A percentile compares a stretch with the other conserved stretches of the same genome.
These are phyloP conservation scores for Plestiodon gilberti DNA, from an alignment of 2,113 vertebrate genomes.

Conservation along the genomic window DNA sequence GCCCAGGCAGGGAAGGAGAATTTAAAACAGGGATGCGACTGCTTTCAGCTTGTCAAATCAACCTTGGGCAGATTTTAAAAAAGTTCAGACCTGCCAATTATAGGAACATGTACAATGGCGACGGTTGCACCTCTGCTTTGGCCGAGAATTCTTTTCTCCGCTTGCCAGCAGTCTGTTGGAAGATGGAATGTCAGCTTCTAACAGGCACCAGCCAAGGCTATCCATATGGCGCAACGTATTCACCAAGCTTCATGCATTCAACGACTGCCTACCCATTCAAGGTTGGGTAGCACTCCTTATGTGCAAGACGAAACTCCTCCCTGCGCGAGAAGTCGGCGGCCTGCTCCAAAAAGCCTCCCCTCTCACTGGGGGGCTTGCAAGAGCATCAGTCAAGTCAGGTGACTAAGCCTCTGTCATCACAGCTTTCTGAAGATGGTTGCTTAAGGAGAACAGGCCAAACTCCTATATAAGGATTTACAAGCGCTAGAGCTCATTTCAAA, in stretches of 20 bases:
- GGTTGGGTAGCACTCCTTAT: neutral
- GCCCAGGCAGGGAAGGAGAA: neutral
- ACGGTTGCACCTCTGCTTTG: slow-evolving; percentile 36
- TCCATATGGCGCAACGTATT: neutral
- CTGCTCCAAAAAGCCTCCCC: neutral
- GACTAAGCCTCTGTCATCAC: neutral
- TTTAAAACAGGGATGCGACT: slow-evolving; percentile 52
- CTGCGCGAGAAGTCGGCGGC: neutral
- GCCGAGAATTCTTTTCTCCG: slow-evolving; percentile 43
- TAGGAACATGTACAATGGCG: slow-evolving; percentile 49
- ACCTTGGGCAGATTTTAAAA: slow-evolving; percentile 15
- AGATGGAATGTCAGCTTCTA: slow-evolving; percentile 1
- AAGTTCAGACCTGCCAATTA: slow-evolving; percentile 52
- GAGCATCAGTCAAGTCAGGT: neutral
- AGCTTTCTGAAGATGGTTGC: neutral
- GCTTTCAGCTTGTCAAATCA: slow-evolving; percentile 35
- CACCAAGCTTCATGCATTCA: neutral
- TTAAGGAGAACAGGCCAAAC: slow-evolving; percentile 65
- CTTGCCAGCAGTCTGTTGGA: slow-evolving; percentile 27
- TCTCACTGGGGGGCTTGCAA: neutral
- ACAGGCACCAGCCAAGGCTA: neutral
- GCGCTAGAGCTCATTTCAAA: slow-evolving; percentile 56
- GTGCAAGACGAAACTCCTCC: neutral
- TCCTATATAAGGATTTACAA: slow-evolving; percentile 44
- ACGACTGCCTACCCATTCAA: neutral